Conservation (phyloP, 2,113 vertebrate species). For the Lepus timidus region DNA sequence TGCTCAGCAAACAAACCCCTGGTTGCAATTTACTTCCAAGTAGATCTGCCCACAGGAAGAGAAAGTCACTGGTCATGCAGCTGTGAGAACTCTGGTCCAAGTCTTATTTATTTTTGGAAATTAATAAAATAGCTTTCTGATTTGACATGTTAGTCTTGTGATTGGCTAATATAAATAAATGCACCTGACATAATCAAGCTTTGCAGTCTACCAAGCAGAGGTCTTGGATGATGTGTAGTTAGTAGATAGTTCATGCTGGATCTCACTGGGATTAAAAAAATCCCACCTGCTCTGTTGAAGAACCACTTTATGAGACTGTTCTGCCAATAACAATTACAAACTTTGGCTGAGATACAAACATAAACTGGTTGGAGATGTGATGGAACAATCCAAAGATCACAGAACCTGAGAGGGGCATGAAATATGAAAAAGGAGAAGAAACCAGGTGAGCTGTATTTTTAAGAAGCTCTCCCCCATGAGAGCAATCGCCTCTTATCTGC, state of each 20-base stretch:
- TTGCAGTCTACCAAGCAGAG: constrained; percentile 8
- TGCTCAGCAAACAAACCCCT: constrained; percentile 43
- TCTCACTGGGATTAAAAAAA: not conserved
- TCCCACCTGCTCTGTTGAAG: not conserved
- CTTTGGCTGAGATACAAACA: not conserved
- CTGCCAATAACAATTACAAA: not conserved
- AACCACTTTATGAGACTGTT: not conserved
- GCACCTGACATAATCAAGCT: not conserved
- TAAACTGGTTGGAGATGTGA: not conserved
- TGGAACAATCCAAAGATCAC: not conserved
- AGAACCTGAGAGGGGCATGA: not conserved
- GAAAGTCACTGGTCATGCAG: constrained; percentile 4
- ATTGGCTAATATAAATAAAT: constrained; percentile 41
- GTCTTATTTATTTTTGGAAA: constrained; percentile 59
- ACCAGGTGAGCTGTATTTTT: not conserved
- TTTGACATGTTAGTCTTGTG: constrained; percentile 36
- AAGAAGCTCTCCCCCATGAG: not conserved
- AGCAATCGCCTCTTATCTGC: not conserved
- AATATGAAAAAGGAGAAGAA: not conserved
- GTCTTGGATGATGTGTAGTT: not conserved
- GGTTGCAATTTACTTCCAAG: constrained; percentile 62
- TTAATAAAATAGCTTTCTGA: constrained; percentile 8
- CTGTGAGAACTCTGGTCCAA: not conserved
- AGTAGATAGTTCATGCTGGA: not conserved
- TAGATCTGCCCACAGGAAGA: constrained; percentile 55